A percentile compares a stretch with the other conserved stretches of the same genome.
phyloP scores from a whole-genome alignment of 2,888 invertebrate genomes.

The Eucriotettix oculatus region DNA sequence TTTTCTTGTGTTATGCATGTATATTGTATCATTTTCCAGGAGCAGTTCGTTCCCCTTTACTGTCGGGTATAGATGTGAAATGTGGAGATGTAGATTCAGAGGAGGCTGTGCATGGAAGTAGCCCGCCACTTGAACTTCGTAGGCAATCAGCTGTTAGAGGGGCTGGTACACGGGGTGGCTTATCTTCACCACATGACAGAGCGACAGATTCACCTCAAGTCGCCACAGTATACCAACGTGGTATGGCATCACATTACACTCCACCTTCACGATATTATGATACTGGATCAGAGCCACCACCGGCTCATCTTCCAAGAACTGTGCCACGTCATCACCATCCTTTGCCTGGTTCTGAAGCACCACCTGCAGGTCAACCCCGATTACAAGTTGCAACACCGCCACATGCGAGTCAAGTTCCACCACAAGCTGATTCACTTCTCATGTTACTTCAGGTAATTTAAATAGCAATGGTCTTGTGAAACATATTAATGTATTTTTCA shows the following conservation, averaged over 20 bases:
- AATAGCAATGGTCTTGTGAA: background rate
- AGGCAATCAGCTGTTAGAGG: slow-evolving; percentile 30
- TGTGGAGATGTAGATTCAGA: slow-evolving; percentile 18
- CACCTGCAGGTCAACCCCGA: slow-evolving; percentile 19
- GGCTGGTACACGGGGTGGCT: slow-evolving; percentile 8
- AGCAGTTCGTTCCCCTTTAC: slow-evolving; percentile 11
- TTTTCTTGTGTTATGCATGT: too few relatives aligned
- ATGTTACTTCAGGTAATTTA: slow-evolving; percentile 49
- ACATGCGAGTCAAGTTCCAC: slow-evolving; percentile 61
- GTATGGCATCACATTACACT: slow-evolving; percentile 26
- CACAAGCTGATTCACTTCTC: slow-evolving; percentile 66
- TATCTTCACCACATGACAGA: slow-evolving; percentile 39
- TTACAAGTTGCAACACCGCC: slow-evolving; percentile 43
- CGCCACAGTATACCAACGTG: slow-evolving; percentile 41
- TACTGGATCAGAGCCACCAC: slow-evolving; percentile 35
- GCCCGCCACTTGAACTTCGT: slow-evolving; percentile 54
- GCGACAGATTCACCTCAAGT: slow-evolving; percentile 51
- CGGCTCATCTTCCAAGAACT: slow-evolving; percentile 26
- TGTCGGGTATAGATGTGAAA: slow-evolving; percentile 12
- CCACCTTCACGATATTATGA: slow-evolving; percentile 22
- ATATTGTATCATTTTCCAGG: slow-evolving; percentile 1
- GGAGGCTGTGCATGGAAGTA: slow-evolving; percentile 24
- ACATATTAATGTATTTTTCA: background rate
- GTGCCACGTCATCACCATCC: slow-evolving; percentile 21
- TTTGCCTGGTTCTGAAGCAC: slow-evolving; percentile 18